Base-by-base conservation (phyloP, 1,140 invertebrate genomes). In the Drosophila pruinosa region DNA sequence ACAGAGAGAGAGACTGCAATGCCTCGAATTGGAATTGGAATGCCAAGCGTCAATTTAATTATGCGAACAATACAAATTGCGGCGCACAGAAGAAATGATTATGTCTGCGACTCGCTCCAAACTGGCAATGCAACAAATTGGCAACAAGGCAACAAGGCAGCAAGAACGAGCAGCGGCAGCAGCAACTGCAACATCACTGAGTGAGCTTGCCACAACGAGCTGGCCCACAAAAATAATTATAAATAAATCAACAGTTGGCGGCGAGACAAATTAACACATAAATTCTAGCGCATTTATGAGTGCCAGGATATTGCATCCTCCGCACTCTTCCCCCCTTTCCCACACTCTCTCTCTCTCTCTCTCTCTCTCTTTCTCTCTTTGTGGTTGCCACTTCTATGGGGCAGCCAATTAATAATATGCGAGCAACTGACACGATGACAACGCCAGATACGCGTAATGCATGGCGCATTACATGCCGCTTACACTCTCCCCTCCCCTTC, bases 51-150 rank as follows among this genome's bases (percentile, higher is more conserved):
- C 82, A 88, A 88, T 88, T 88, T 88, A 88, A 88, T 88, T 88
- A 88, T 88, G 82, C 78, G 83, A 88, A 88, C 82, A 88, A 88
- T 88, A 88, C 82, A 88, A 88, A 88, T 88, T 88, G 82, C 78
- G 72, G 78, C 64, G 61, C 71, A 71, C 57, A 59, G 75, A 70
- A 70, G 63, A 72, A 81, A 88, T 88, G 82, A 88, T 88, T 88
- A 88, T 88, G 78, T 88, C 59, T 22, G 10, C 15, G 53, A 50
- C 10, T 26, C 53, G 21, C 14, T n/a, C 24, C 31, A 10, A 72
- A 63, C 39, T 45, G 61, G 57, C 64, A 70, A 56, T 56, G 62
- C 75, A 82, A 76, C 78, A 88, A 88, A 78, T 88, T 88, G 78
- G 24, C 15, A 5, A 2, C 24, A 21, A n/a, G n/a, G n/a, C n/a